Percentiles rank a stretch among this genome's conserved stretches.
These are phyloP conservation scores for Notarius lentiginosus DNA, from an alignment of 2,113 vertebrate genomes.

Conservation along the genomic window DNA sequence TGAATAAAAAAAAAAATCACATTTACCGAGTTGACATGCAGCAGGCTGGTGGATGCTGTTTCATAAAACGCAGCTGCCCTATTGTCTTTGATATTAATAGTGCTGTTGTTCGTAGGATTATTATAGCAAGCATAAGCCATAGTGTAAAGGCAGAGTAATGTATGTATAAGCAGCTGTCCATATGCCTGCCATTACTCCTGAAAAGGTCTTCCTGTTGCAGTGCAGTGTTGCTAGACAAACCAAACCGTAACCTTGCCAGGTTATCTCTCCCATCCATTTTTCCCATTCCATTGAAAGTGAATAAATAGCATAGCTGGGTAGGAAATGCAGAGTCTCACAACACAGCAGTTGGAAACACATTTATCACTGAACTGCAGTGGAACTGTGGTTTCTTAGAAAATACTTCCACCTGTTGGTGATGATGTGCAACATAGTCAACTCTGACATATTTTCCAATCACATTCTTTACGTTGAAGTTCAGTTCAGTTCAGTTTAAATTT, in stretches of 20 bases:
- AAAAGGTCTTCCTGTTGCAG: constrained; percentile 48
- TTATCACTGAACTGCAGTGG: constrained; percentile 39
- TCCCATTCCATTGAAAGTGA: background rate
- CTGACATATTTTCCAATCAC: background rate
- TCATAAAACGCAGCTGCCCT: background rate
- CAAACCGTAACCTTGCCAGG: background rate
- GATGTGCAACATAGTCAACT: background rate
- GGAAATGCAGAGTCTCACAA: background rate
- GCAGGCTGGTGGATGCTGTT: background rate
- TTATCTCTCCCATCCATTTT: background rate
- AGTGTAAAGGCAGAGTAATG: background rate
- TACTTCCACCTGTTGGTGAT: constrained; percentile 62
- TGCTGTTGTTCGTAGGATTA: background rate
- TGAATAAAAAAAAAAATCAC: constrained; percentile 40
- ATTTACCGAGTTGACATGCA: constrained; percentile 1
- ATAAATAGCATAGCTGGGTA: background rate
- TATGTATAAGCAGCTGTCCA: constrained; percentile 56
- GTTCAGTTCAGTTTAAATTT: no score
- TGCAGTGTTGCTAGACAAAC: background rate
- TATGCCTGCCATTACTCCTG: constrained; percentile 49
- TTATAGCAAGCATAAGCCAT: constrained; percentile 1
- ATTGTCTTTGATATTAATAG: constrained; percentile 21
- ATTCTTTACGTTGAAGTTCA: background rate
- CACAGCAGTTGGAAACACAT: constrained; percentile 49
- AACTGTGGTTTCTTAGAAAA: constrained; percentile 38